Base-by-base conservation (phyloP, 2,113 vertebrate genomes). In the Eleginops maclovinus region DNA sequence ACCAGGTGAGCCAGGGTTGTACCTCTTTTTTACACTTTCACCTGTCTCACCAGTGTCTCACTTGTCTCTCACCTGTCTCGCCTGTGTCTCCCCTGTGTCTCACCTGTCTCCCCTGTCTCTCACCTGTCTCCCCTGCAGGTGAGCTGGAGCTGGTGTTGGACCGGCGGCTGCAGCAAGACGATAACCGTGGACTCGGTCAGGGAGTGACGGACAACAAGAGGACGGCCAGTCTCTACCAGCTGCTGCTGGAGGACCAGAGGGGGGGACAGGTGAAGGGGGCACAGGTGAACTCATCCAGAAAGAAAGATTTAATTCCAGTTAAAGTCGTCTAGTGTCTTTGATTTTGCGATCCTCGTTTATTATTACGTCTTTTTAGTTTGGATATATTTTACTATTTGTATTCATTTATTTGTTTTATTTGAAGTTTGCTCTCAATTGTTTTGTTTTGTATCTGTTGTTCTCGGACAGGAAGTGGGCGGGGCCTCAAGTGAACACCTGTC, bases 131-230 rank as follows among this genome's bases (percentile, higher is more conserved):
- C n/a, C 28, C 28, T 31, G 63, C 89, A 98, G 97, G 97, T 71
- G 95, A 97, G 83, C 89, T 99, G 86, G 97, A 99, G 91, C 95
- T 98, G 64, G 95, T 99, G 70, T 91, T 99, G 96, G 97, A 99
- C 92, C 95, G 97, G 21, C 93, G 96, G 56, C 95, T 99, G 79
- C 96, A 96, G 94, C 97, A 99, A 88, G 97, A 99, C 56, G 97
- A 99, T 85, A 98, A 98, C 88, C 96, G 97, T 24, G 97, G 97
- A 21, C 95, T 99, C 40, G 97, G 96, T 47, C 97, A 99, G 93
- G 97, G 97, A 49, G 92, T 98, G 61, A 95, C 95, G n/a, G 97
- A 98, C 89, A 99, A 98, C 88, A 99, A 98, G 88, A 93, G 97
- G 65, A 98, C 97, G 43, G 95, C 94, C 16, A 97, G 94, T 83